Evolutionary conservation across 2,113 vertebrate genomes (phyloP).

Genomic region (Leucosticte australis): DNA sequence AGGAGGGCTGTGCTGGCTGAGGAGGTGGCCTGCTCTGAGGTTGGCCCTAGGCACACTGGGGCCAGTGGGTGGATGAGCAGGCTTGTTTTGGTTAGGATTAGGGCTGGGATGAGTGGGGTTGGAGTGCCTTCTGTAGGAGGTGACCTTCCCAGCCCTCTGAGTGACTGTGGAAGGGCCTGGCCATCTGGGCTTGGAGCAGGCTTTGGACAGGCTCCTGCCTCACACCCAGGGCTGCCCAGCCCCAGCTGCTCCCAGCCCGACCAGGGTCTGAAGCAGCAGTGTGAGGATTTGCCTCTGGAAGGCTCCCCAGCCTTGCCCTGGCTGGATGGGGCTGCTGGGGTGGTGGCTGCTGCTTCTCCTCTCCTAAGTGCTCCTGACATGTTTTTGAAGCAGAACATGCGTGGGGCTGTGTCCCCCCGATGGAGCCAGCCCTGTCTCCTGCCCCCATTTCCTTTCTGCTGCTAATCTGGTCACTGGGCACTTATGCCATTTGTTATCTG

Average conservation of each 20-base stretch:
- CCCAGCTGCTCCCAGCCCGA: not conserved
- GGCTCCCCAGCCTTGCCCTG: not conserved
- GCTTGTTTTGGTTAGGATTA: too few species aligned
- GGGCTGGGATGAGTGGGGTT: too few species aligned
- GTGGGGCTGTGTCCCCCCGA: not conserved
- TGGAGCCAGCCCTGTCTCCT: constrained; percentile 29
- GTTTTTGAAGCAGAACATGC: constrained; percentile 4
- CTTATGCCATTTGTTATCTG: constrained; percentile 54
- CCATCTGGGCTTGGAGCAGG: not conserved
- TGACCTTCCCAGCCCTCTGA: not conserved
- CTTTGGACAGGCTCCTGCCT: rapidly evolving
- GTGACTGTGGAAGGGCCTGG: not conserved
- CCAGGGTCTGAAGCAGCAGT: not conserved
- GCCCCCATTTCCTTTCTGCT: not conserved
- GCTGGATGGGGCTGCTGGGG: not conserved
- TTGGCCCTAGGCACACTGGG: too few species aligned
- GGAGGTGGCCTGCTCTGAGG: too few species aligned
- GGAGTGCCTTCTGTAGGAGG: too few species aligned
- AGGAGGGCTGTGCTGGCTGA: too few species aligned
- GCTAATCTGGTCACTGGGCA: constrained; percentile 61
- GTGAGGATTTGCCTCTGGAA: not conserved
- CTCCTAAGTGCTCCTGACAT: constrained; percentile 20
- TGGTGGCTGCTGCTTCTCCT: constrained; percentile 41
- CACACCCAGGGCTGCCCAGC: rapidly evolving
- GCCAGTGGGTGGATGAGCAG: too few species aligned